Evolutionary conservation across 1,140 invertebrate species (phyloP).

Genomic region (Paralvinella palmiformis): DNA sequence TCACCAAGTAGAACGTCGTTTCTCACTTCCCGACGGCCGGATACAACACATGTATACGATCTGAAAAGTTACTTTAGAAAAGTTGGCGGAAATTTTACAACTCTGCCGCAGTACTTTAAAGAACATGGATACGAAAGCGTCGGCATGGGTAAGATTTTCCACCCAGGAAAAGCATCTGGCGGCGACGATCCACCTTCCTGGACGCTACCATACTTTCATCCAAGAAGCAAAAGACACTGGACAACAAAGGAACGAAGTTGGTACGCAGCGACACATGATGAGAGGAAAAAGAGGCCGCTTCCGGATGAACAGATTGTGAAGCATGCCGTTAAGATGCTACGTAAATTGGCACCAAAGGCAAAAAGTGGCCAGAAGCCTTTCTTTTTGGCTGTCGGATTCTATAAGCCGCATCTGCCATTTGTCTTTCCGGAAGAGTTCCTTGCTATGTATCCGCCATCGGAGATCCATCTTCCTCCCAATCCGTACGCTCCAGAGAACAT

Average conservation of each 20-base stretch:
- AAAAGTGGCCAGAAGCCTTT: conserved; percentile 17
- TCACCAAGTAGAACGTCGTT: conserved; percentile 55
- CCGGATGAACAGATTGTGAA: background rate
- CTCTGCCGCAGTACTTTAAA: conserved; percentile 14
- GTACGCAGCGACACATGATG: background rate
- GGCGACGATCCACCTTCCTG: conserved; percentile 16
- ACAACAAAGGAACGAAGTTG: background rate
- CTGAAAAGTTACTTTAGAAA: conserved; percentile 13
- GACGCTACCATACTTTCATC: conserved; percentile 13
- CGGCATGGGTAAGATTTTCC: conserved; percentile 19
- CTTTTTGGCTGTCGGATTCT: conserved; percentile 27
- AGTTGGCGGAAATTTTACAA: conserved; percentile 11
- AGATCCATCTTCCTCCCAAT: conserved; percentile 16
- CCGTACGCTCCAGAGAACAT: conserved; percentile 20
- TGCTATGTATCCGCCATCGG: conserved; percentile 16
- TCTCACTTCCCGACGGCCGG: conserved; percentile 15
- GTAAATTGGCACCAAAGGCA: conserved; percentile 12
- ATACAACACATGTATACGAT: conserved; percentile 20
- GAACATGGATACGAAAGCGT: conserved; percentile 12
- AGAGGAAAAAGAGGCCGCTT: background rate
- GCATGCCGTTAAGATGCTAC: background rate
- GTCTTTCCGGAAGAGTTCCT: conserved; percentile 22
- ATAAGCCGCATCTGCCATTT: conserved; percentile 28
- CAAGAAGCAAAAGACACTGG: too few relatives aligned
- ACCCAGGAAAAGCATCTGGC: conserved; percentile 7